Evolutionary conservation across 2,797 vertebrate species (phyloP), one percentile per base, ranked within the genome.

Genomic region (Zenarchopterus dispar): DNA sequence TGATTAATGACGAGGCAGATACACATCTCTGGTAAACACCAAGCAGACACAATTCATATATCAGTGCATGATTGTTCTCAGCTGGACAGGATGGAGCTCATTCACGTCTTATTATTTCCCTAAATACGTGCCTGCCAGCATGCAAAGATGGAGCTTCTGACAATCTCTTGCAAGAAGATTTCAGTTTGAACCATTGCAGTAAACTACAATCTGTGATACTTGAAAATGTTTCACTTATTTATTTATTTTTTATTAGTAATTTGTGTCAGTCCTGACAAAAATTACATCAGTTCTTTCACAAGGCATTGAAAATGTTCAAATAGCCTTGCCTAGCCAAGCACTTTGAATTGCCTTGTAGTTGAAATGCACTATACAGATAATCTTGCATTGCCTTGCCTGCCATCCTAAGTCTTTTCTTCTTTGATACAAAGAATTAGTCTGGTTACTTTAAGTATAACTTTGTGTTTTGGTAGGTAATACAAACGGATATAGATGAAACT

Each of bases 1-100:
- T 67, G 85, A 87, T 89, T 88, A 88, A 85, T 84, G 85, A 84
- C 78, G 68, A 83, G 36, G 82, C 60, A 31, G 76, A 60, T 53
- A 22, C 62, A 60, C 65, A 46, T 55, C 61, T 59, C 71, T 21
- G 67, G 76, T 73, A 85, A 86, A 86, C 81, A 82, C 67, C 64
- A 28, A 86, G 50, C 84, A 79, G 82, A 86, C 78, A 59, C 65
- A 66, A 79, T 75, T 85, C 77, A 88, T 88, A 77, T 56, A 78
- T 89, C 78, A 56, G 33, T 0, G 31, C 56, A 17, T 75, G 83
- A 87, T 81, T 84, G 87, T 81, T 85, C 81, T 88, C 89, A 89
- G 87, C 82, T 89, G 88, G 72, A 82, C 71, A 61, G 77, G 79
- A 78, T 33, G 80, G 60, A 68, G 73, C 78, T 75, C 57, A 84